phyloP scores from a whole-genome alignment of 1,140 invertebrate species.

The Drosophila azteca region DNA sequence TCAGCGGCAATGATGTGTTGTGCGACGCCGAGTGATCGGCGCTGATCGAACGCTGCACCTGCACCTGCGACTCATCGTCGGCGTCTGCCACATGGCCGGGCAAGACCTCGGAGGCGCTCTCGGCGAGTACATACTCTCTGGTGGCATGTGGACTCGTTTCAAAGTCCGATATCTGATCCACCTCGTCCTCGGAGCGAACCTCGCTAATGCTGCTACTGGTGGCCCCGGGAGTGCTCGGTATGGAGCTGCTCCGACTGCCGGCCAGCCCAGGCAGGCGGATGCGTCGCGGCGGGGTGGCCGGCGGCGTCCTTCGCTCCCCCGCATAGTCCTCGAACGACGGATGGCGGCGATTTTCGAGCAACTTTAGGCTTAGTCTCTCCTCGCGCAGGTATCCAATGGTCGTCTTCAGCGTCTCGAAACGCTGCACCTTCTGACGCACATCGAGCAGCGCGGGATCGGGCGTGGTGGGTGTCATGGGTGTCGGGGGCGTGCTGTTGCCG shows the following conservation, averaged over 20 bases:
- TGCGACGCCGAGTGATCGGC: constrained; percentile 40
- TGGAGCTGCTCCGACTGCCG: constrained; percentile 40
- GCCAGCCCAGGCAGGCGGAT: constrained; percentile 34
- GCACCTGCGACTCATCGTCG: constrained; percentile 29
- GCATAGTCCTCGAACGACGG: constrained; percentile 47
- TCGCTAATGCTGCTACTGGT: constrained; percentile 67
- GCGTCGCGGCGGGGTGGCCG: constrained; percentile 51
- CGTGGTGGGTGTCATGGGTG: constrained; percentile 29
- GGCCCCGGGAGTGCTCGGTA: constrained; percentile 29
- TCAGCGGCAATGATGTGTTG: neutral
- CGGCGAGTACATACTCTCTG: constrained; percentile 33
- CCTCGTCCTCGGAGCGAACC: constrained; percentile 78
- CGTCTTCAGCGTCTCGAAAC: constrained; percentile 65
- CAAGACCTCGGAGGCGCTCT: constrained; percentile 55
- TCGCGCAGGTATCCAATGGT: constrained; percentile 46
- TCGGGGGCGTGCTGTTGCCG: neutral
- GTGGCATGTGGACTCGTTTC: constrained; percentile 44
- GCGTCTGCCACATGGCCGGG: neutral
- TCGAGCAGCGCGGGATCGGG: constrained; percentile 71
- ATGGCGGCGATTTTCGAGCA: constrained; percentile 62
- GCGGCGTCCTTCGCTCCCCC: constrained; percentile 1
- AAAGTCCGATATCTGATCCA: constrained; percentile 76
- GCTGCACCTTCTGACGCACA: constrained; percentile 74
- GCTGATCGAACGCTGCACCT: constrained; percentile 64
- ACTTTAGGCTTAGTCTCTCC: constrained; percentile 56